phyloP scores from a whole-genome alignment of 2,113 vertebrate genomes.

The Eretmochelys imbricata region DNA sequence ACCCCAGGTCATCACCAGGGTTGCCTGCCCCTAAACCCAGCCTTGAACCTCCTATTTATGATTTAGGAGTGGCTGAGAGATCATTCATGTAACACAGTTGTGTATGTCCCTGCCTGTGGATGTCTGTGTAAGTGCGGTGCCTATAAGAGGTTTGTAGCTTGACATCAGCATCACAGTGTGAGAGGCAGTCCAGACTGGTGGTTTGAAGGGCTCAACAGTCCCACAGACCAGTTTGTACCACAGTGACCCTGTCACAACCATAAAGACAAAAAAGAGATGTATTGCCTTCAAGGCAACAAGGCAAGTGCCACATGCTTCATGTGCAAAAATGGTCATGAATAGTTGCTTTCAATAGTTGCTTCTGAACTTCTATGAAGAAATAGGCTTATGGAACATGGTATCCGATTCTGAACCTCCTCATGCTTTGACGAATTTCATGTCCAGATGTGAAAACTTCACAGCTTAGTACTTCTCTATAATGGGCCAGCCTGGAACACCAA shows the following conservation, averaged over 20 bases:
- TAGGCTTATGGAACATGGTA: not conserved
- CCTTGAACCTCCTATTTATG: too few species aligned
- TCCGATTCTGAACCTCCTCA: not conserved
- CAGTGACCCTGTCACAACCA: not conserved
- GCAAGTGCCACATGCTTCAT: not conserved
- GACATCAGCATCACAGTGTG: too few species aligned
- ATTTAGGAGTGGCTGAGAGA: too few species aligned
- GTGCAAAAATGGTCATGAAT: not conserved
- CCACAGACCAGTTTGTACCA: too few species aligned
- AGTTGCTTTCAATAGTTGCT: not conserved
- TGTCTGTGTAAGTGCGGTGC: too few species aligned
- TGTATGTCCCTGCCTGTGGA: too few species aligned
- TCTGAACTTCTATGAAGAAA: not conserved
- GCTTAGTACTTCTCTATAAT: rapidly evolving
- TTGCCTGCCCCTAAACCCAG: too few species aligned
- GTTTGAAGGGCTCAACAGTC: too few species aligned
- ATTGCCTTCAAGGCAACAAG: conserved; percentile 6
- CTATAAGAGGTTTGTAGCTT: too few species aligned
- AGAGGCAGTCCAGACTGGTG: too few species aligned
- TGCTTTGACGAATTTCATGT: not conserved
- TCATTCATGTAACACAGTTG: too few species aligned
- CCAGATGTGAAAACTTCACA: not conserved
- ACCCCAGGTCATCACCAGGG: too few species aligned
- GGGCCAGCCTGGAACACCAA: not conserved
- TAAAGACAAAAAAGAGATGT: conserved; percentile 40